Conservation (phyloP, 2,888 invertebrate genomes). For the Nephrocerus scutellatus region DNA sequence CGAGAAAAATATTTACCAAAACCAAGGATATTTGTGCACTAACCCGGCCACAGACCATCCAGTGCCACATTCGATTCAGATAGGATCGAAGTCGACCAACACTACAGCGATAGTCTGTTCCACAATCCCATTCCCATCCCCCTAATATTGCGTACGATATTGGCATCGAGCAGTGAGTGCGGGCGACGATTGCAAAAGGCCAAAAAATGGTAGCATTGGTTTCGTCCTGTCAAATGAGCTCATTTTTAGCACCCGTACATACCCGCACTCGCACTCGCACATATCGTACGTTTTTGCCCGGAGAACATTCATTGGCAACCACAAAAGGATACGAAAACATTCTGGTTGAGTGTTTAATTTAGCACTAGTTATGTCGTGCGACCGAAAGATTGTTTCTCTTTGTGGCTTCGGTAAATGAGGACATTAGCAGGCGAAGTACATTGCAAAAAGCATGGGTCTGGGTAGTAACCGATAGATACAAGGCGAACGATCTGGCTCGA, state of each 20-base stretch:
- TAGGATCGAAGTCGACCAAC: too few species aligned
- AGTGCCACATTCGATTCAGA: conserved; percentile 5
- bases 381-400: conserved; percentile 9
- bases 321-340: conserved; percentile 26
- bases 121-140: too few species aligned
- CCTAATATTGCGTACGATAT: too few species aligned
- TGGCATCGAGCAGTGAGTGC: neutral
- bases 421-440: too few species aligned
- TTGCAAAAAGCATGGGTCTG: too few species aligned
- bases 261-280: conserved; percentile 17
- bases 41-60: conserved; percentile 15
- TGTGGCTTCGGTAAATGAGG: conserved; percentile 11
- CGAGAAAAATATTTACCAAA: conserved; percentile 22
- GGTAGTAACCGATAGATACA: too few species aligned
- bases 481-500: too few species aligned
- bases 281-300: conserved; percentile 6
- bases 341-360: conserved; percentile 28
- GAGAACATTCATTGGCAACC: conserved; percentile 24
- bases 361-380: conserved; percentile 25
- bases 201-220: neutral
- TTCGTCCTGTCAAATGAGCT: conserved; percentile 1
- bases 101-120: too few species aligned
- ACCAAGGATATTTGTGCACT: conserved; percentile 18
- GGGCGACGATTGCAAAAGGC: neutral
- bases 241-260: conserved; percentile 19